Evolutionary conservation across 2,113 vertebrate species (phyloP).

Genomic region (Perca flavescens): DNA sequence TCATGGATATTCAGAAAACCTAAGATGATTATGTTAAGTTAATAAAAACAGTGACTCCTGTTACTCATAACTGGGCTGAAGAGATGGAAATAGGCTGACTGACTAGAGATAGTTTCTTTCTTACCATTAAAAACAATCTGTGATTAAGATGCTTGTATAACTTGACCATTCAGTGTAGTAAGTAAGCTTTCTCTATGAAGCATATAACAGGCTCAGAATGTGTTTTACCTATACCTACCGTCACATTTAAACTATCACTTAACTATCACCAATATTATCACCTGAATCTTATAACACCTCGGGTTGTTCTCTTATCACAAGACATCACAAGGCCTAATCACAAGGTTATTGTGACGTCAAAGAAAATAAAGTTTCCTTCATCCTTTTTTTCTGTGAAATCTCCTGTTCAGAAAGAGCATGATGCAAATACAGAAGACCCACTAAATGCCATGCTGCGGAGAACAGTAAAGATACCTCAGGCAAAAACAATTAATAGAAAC

Average conservation of each 20-base stretch:
- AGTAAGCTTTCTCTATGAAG: not conserved
- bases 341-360: conserved; percentile 30
- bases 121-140: not conserved
- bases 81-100: conserved; percentile 25
- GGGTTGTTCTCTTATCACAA: conserved; percentile 1
- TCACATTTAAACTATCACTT: conserved; percentile 2
- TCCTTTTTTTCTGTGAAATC: conserved; percentile 15
- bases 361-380: conserved; percentile 14
- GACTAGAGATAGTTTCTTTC: not conserved
- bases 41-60: conserved; percentile 35
- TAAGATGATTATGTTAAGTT: conserved; percentile 60
- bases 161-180: not conserved
- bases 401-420: not conserved
- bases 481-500: conserved; percentile 47
- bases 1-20: conserved; percentile 48
- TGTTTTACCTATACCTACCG: not conserved
- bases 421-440: conserved; percentile 11
- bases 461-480: conserved; percentile 51
- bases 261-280: not conserved
- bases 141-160: not conserved
- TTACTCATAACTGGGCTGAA: not conserved
- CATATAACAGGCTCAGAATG: not conserved
- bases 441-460: conserved; percentile 5
- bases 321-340: conserved; percentile 24
- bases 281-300: not conserved